Evolutionary conservation across 2,797 vertebrate species (phyloP), one percentile per base, ranked within the genome.

Genomic region (Rallus crepitans): DNA sequence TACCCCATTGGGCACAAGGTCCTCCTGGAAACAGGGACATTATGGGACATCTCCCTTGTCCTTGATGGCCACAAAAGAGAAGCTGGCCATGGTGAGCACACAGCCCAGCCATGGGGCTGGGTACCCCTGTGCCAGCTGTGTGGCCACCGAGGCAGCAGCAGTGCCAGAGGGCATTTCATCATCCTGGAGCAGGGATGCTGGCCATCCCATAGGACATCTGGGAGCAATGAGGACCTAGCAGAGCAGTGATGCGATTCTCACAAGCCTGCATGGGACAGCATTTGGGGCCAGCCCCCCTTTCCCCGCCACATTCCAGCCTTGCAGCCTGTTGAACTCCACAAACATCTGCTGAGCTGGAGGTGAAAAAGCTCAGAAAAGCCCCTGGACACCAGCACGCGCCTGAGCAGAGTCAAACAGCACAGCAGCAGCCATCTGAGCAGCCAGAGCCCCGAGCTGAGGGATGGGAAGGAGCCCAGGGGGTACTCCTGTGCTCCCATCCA

Each of bases 101-200:
- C 39, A 53, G 70, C 39, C 47, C 70, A 55, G 63, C 45, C 0
- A 1, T 3, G 64, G 52, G 35, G 13, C 50, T 59, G 14, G 28
- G 48, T 35, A 27, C 20, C 52, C 52, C 19, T 2, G 2, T 12
- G 10, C 45, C 0, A 0, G 12, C 33, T 14, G 21, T 0, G 0
- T 13, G 40, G 12, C 48, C 60, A 5, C 30, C 6, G 47, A n/a
- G 35, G 9, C 8, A 15, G 50, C 63, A 35, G 78, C 21, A 33
- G 6, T 2, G 23, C 35, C 1, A 1, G n/a, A 42, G 39, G 30
- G 33, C 8, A 5, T 48, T 57, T 56, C 33, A 4, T 39, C 9
- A 4, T 24, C 31, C 37, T 0, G 4, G 45, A 64, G 33, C 39
- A 64, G 33, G 35, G 66, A 9, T 35, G 28, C 5, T 5, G 59